Evolutionary conservation across 1,140 invertebrate species (phyloP), one percentile per base, ranked within the genome.

Genomic region (Stegodyphus dumicola): DNA sequence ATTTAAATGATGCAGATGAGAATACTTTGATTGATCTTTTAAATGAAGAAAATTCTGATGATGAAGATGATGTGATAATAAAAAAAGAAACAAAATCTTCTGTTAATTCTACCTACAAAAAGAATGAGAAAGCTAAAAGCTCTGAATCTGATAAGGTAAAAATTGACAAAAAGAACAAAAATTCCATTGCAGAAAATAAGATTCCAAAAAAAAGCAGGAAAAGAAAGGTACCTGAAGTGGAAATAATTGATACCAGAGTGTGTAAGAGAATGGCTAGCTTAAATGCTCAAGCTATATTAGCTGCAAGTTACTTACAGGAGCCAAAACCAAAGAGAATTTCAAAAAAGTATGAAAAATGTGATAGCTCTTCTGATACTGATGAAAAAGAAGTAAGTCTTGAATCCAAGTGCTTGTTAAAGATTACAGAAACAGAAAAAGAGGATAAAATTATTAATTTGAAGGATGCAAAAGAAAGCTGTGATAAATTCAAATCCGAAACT

Each of bases 221-320:
- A n/a, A 77, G 84, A 17, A 79, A 87, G 53, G 15, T 73, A 51
- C 75, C 86, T 49, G 83, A 87, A 80, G 78, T 88, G 48, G 88
- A 88, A 87, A 87, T 88, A 67, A 87, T 88, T 77, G 87, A 89
- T 69, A 88, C 88, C 11, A 73, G 86, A 84, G 73, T 96, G 3
- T 93, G 94, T 87, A 97, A 97, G 89, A 92, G 96, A 51, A 97
- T 98, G 96, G 96, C 96, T 10, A 97, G 95, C 89, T 90, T 98
- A 33, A 98, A 98, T 91, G 96, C 96, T 10, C 95, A 95, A 10
- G 96, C 96, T 15, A 98, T 98, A 88, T 92, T 98, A 87, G 95
- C 96, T 4, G 96, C 96, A 33, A 96, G 95, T 85, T 97, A 97
- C 89, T 94, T 93, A 6, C 91, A 92, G 60, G 96, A 97, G 89